Evolutionary conservation across 1,140 invertebrate species (phyloP).

Genomic region (Thalassaphorura encarpata): DNA sequence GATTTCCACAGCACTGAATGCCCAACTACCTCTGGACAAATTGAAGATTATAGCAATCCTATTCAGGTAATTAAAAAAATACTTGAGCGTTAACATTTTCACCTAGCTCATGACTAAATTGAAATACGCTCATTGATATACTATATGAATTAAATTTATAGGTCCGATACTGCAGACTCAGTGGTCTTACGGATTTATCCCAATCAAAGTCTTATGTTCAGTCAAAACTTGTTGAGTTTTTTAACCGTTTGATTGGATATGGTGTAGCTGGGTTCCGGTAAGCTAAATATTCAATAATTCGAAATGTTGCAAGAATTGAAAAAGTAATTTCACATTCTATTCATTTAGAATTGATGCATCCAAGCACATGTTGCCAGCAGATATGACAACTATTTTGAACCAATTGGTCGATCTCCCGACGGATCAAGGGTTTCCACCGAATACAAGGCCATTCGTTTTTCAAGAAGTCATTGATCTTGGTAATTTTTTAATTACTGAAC

Average conservation of each 20-base stretch:
- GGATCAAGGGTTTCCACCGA: conserved; percentile 34
- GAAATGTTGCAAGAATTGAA: conserved; percentile 36
- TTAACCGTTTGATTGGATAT: conserved; percentile 58
- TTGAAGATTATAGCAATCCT: conserved; percentile 47
- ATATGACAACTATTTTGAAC: conserved; percentile 38
- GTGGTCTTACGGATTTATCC: conserved; percentile 11
- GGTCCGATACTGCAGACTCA: conserved; percentile 16
- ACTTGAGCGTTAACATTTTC: background rate
- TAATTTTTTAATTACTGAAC: conserved; percentile 6
- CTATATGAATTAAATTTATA: background rate
- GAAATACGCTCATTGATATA: background rate
- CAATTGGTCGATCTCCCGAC: conserved; percentile 36
- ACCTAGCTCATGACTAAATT: background rate
- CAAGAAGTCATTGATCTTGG: conserved; percentile 50
- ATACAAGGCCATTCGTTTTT: conserved; percentile 38
- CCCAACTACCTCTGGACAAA: conserved; percentile 47
- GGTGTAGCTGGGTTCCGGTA: conserved; percentile 67
- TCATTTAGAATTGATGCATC: conserved; percentile 40
- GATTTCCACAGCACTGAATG: conserved; percentile 21
- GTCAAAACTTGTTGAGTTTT: conserved; percentile 48
- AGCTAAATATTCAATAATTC: background rate
- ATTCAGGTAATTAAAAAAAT: conserved; percentile 27
- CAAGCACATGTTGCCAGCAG: conserved; percentile 47
- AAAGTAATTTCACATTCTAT: background rate
- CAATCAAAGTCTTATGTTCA: conserved; percentile 14